Conservation (phyloP, 2,888 invertebrate genomes). For the Agrilus biguttatus region DNA sequence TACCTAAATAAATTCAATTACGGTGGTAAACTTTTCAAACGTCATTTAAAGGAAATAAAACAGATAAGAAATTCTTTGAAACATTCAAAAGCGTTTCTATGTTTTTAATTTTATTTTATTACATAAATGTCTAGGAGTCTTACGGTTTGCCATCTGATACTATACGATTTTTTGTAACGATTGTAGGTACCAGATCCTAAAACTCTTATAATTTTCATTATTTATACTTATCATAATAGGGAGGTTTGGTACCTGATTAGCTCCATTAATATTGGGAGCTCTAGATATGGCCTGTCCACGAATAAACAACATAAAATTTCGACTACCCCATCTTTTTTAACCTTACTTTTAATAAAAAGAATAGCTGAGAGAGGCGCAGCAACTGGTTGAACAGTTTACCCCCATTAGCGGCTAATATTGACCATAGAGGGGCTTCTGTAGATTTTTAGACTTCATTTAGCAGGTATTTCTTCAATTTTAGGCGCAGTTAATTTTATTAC, state of each 20-base stretch:
- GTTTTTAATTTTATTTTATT: no score
- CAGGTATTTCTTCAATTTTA: slow-evolving; percentile 59
- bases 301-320: slow-evolving; percentile 77
- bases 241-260: slow-evolving; percentile 71
- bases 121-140: no score
- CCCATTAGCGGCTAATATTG: slow-evolving; percentile 50
- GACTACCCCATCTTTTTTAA: slow-evolving; percentile 53
- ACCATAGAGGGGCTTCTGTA: slow-evolving; percentile 51
- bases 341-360: slow-evolving; percentile 55
- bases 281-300: slow-evolving; percentile 74
- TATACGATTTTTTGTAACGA: no score
- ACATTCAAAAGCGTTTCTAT: no score
- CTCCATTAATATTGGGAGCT: slow-evolving; percentile 60
- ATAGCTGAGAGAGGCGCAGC: no score
- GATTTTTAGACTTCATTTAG: slow-evolving; percentile 68
- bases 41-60: no score
- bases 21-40: no score
- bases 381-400: no score
- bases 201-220: slow-evolving; percentile 63
- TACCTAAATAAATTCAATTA: no score
- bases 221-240: slow-evolving; percentile 61
- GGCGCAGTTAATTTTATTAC: slow-evolving; percentile 69
- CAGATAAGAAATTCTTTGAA: no score
- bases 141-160: no score
- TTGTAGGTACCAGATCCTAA: no score